Evolutionary conservation across 2,797 vertebrate species (phyloP).

Genomic region (Zalophus californianus): DNA sequence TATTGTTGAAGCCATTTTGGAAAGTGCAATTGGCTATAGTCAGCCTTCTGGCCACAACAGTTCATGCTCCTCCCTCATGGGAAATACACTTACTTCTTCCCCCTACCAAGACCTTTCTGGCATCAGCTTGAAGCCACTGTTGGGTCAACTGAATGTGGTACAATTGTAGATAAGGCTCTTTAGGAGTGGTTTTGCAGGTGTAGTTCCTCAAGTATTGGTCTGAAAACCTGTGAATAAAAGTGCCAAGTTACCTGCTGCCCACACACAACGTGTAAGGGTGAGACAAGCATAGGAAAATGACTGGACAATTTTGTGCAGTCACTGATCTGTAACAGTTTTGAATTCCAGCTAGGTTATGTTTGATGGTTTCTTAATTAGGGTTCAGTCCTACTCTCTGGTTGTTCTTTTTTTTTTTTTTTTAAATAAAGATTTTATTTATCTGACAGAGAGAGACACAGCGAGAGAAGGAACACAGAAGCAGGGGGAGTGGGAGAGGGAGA

Average conservation of each 20-base stretch:
- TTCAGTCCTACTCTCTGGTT: not conserved
- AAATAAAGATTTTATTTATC: too few species aligned
- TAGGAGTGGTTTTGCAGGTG: slow-evolving; percentile 2
- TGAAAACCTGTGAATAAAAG: slow-evolving; percentile 54
- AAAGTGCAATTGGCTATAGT: not conserved
- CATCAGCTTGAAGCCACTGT: not conserved
- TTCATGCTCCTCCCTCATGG: not conserved
- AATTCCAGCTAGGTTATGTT: not conserved
- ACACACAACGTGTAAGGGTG: not conserved
- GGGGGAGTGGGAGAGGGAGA: too few species aligned
- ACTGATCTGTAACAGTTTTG: not conserved
- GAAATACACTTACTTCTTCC: not conserved
- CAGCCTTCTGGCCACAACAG: not conserved
- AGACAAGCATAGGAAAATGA: not conserved
- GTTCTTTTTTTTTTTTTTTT: not conserved
- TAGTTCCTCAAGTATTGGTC: slow-evolving; percentile 12
- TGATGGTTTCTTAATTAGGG: slow-evolving; percentile 37
- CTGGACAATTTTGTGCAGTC: not conserved
- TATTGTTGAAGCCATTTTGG: not conserved
- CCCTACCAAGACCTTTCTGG: not conserved
- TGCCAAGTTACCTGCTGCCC: not conserved
- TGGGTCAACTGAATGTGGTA: not conserved
- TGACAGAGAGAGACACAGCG: too few species aligned
- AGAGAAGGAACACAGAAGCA: too few species aligned
- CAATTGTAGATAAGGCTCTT: not conserved